Conservation (phyloP, 2,113 vertebrate genomes). For the Cryptotis parvus region DNA sequence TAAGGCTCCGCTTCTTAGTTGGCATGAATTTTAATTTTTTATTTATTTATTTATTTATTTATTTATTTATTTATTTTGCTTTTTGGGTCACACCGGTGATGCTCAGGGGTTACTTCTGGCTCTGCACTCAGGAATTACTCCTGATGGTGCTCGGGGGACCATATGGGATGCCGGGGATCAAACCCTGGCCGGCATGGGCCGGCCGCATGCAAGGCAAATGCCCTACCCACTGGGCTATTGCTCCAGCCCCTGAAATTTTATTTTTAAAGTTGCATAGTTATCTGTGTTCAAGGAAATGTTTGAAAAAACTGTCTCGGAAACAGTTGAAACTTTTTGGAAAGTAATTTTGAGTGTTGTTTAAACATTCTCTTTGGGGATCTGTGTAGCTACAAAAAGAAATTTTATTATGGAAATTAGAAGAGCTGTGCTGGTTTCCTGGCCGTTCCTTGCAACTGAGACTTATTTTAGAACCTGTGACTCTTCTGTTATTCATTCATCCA, state of each 20-base stretch:
- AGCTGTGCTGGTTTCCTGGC: constrained; percentile 22
- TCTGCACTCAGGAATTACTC: too few species aligned
- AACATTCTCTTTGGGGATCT: constrained; percentile 50
- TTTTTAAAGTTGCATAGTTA: constrained; percentile 54
- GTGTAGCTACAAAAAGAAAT: not conserved
- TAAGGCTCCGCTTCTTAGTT: constrained; percentile 14
- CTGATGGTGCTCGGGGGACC: too few species aligned
- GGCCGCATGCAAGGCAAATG: too few species aligned
- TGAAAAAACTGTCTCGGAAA: constrained; percentile 51
- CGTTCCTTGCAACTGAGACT: constrained; percentile 20
- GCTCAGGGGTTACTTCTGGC: too few species aligned
- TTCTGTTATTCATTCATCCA: not conserved
- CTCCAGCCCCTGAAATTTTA: not conserved
- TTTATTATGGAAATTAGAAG: constrained; percentile 17
- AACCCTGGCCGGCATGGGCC: too few species aligned
- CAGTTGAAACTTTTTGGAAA: constrained; percentile 33
- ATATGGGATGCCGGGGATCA: too few species aligned
- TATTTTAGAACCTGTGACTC: constrained; percentile 50
- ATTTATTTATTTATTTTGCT: too few species aligned
- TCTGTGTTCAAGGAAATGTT: constrained; percentile 63
- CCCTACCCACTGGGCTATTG: too few species aligned
- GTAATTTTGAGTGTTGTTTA: constrained; percentile 48
- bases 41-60: too few species aligned
- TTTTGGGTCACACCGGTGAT: too few species aligned
- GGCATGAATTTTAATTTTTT: not conserved